Evolutionary conservation across 2,797 vertebrate genomes (phyloP).

Genomic region (Florisuga fusca): DNA sequence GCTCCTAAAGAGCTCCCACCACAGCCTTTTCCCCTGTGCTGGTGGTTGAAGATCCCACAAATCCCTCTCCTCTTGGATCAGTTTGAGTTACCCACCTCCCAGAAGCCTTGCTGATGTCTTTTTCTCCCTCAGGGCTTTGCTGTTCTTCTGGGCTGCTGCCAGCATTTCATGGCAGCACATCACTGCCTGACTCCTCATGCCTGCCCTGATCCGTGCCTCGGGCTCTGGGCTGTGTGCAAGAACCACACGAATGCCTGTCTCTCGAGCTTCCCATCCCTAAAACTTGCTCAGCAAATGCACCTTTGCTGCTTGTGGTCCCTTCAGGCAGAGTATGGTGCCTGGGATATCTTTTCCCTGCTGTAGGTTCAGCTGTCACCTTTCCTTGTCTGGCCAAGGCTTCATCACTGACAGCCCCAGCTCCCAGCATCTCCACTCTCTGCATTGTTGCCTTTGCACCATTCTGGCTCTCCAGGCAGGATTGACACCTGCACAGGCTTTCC

Average conservation of each 20-base stretch:
- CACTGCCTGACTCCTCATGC: background rate
- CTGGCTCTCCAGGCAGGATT: background rate
- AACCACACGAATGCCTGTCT: background rate
- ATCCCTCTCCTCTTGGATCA: background rate
- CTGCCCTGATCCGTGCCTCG: background rate
- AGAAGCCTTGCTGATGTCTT: background rate
- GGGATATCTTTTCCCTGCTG: background rate
- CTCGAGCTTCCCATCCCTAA: background rate
- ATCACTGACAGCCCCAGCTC: rapidly evolving
- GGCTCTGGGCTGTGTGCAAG: background rate
- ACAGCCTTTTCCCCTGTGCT: background rate
- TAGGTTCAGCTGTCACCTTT: background rate
- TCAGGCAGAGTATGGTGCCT: background rate
- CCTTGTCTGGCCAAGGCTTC: background rate
- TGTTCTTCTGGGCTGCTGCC: background rate
- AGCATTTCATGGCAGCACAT: background rate
- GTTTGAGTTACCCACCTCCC: background rate
- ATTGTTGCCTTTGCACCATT: background rate
- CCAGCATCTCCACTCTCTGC: background rate
- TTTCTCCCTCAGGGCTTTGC: background rate
- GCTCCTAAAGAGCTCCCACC: background rate
- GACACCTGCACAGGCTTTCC: background rate
- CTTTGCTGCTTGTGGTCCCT: background rate
- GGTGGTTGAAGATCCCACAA: background rate
- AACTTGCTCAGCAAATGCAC: background rate